Conservation (phyloP, 1,140 invertebrate species). For the Carposina sasakii region DNA sequence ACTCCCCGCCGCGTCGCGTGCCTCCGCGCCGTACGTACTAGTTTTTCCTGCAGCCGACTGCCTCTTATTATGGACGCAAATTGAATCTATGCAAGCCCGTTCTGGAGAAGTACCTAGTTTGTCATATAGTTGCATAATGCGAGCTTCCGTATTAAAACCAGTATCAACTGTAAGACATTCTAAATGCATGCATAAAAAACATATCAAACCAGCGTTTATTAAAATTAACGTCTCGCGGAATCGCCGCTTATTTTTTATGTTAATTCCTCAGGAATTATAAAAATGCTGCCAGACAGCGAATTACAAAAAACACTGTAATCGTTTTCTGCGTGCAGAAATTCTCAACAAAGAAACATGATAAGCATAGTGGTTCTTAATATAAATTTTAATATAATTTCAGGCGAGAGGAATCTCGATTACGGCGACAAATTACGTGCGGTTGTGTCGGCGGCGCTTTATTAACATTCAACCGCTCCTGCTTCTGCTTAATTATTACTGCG, state of each 20-base stretch:
- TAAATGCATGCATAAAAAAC: no score
- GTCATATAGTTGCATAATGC: constrained; percentile 44
- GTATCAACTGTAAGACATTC: no score
- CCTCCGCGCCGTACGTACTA: constrained; percentile 35
- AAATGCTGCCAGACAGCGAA: no score
- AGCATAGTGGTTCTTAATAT: no score
- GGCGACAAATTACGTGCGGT: constrained; percentile 57
- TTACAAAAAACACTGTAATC: no score
- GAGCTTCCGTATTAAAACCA: constrained; percentile 48
- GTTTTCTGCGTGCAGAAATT: no score
- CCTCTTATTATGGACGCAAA: constrained; percentile 44
- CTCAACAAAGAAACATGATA: no score
- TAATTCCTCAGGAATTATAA: no score
- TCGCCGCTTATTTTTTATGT: no score
- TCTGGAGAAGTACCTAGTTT: constrained; percentile 24
- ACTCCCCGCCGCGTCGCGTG: constrained; percentile 56
- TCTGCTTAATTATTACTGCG: constrained; percentile 41
- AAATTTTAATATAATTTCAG: constrained; percentile 48
- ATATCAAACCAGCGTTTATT: no score
- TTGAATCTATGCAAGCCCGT: constrained; percentile 43
- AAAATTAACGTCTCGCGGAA: no score
- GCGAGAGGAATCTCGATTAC: constrained; percentile 49
- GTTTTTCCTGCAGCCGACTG: constrained; percentile 38
- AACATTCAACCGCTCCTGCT: constrained; percentile 34
- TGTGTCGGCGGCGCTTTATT: constrained; percentile 30